phyloP scores from a whole-genome alignment of 2,888 invertebrate species.

The Pterobdella sp. region DNA sequence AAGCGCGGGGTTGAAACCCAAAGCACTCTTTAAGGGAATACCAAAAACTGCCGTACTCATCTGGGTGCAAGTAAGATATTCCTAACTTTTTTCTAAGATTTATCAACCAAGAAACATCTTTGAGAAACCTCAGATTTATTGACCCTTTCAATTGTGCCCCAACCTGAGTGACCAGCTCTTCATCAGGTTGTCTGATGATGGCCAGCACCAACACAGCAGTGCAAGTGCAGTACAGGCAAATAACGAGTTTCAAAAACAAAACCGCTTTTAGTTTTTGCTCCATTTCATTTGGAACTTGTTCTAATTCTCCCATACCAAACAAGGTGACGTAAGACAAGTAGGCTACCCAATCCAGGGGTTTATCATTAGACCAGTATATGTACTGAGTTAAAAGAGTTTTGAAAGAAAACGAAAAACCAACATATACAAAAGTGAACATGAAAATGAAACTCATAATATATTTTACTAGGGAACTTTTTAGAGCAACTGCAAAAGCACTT shows the following conservation, averaged over 20 bases:
- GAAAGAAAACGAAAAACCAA: slow-evolving; percentile 22
- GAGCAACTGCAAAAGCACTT: slow-evolving; percentile 18
- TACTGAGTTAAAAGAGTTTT: neutral
- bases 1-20: neutral
- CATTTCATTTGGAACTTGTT: slow-evolving; percentile 11
- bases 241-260: slow-evolving; percentile 15
- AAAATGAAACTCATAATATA: slow-evolving; percentile 23
- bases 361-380: neutral
- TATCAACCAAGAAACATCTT: slow-evolving; percentile 21
- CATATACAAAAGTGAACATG: slow-evolving; percentile 21
- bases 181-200: slow-evolving; percentile 28
- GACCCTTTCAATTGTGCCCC: slow-evolving; percentile 12
- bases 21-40: neutral
- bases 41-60: neutral
- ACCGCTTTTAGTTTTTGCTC: neutral
- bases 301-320: slow-evolving; percentile 26
- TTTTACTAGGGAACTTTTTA: slow-evolving; percentile 19
- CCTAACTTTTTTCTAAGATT: slow-evolving; percentile 2
- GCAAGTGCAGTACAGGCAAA: slow-evolving; percentile 20
- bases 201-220: slow-evolving; percentile 23
- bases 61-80: neutral
- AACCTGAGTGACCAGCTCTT: slow-evolving; percentile 18
- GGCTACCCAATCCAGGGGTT: slow-evolving; percentile 4
- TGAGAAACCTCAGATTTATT: slow-evolving; percentile 16
- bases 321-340: slow-evolving; percentile 13